These are phyloP conservation scores for Oligia fasciuncula DNA, from an alignment of 2,888 invertebrate species.

Conservation along the genomic window DNA sequence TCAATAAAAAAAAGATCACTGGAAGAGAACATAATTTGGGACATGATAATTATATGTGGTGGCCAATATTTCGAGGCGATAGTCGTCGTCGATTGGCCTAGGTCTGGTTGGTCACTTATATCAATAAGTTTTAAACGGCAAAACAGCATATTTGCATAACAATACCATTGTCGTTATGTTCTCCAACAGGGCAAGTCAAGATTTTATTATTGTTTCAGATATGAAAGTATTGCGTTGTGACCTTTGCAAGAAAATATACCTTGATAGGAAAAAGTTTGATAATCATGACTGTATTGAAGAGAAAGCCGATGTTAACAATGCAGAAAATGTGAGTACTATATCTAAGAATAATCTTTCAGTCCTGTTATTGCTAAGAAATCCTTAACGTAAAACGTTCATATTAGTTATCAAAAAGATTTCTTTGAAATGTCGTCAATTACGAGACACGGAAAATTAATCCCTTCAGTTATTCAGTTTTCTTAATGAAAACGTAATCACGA, in stretches of 20 bases:
- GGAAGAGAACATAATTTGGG: too few species aligned
- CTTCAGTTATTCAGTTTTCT: background rate
- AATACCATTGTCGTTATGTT: background rate
- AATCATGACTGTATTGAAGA: slow-evolving; percentile 74
- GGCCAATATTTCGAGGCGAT: too few species aligned
- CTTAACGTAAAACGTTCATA: background rate
- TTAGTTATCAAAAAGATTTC: background rate
- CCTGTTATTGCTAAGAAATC: background rate
- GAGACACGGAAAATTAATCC: too few species aligned
- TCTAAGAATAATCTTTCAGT: background rate
- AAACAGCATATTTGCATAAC: background rate
- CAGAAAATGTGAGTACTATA: slow-evolving; percentile 59
- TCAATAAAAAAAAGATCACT: background rate
- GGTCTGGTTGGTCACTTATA: background rate
- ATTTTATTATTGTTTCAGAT: slow-evolving; percentile 73
- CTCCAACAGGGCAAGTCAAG: background rate
- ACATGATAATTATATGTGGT: background rate
- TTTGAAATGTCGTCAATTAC: background rate
- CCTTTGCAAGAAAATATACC: slow-evolving; percentile 82
- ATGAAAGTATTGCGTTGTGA: slow-evolving; percentile 77
- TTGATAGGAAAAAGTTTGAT: slow-evolving; percentile 77
- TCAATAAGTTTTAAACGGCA: background rate
- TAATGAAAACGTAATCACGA: background rate
- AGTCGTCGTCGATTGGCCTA: background rate
- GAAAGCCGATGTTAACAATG: slow-evolving; percentile 33